Percentiles rank a stretch among this genome's conserved stretches.
These are phyloP conservation scores for Zonotrichia leucophrys DNA, from an alignment of 2,113 vertebrate species.

Conservation along the genomic window DNA sequence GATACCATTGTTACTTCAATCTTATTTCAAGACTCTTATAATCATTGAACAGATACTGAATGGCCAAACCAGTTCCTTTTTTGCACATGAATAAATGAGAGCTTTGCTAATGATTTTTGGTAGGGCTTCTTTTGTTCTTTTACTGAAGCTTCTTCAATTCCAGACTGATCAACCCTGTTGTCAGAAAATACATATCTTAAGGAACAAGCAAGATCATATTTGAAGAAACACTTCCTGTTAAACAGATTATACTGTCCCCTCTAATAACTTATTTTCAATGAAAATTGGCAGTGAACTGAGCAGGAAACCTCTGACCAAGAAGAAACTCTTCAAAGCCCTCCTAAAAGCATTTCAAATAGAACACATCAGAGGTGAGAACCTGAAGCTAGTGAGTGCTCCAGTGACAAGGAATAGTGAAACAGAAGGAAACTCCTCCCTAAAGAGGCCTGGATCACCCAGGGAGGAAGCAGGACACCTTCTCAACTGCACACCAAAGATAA, in stretches of 20 bases:
- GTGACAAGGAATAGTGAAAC: neutral
- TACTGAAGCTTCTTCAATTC: neutral
- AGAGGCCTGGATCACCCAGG: neutral
- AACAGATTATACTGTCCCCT: neutral
- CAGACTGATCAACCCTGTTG: neutral
- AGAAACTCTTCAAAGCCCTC: neutral
- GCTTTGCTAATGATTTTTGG: neutral
- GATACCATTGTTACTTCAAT: neutral
- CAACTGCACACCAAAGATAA: neutral
- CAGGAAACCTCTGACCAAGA: neutral
- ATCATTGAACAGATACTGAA: neutral
- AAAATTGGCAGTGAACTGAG: neutral
- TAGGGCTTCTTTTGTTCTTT: neutral
- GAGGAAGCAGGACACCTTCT: neutral
- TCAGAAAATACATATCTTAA: neutral
- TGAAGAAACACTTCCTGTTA: neutral
- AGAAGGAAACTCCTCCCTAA: neutral
- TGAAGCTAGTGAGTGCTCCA: neutral
- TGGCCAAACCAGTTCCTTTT: neutral
- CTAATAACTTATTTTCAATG: neutral
- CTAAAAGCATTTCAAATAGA: neutral
- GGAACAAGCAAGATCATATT: neutral
- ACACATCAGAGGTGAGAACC: neutral
- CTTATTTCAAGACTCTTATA: neutral
- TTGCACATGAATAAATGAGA: neutral